These are phyloP conservation scores for Lycorma delicatula DNA, from an alignment of 1,140 invertebrate species.

Conservation along the genomic window DNA sequence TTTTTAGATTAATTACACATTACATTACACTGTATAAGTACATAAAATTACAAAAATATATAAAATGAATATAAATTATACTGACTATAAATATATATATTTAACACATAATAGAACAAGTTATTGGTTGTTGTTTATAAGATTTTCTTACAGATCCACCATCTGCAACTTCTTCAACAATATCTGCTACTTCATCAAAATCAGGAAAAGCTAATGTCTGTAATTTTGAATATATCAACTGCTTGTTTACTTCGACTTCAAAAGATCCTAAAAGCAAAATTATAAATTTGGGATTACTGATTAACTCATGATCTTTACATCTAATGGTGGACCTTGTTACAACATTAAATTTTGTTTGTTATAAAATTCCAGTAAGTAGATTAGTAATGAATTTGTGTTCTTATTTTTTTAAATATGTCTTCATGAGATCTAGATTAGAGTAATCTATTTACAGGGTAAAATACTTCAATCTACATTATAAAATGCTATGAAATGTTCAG, in stretches of 20 bases:
- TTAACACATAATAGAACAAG: slow-evolving; percentile 36
- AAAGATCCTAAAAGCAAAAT: slow-evolving; percentile 48
- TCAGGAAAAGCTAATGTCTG: slow-evolving; percentile 53
- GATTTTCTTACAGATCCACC: slow-evolving; percentile 42
- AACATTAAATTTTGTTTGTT: not conserved
- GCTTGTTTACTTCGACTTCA: slow-evolving; percentile 52
- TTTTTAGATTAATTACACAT: no score
- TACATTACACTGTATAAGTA: no score
- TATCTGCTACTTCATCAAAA: slow-evolving; percentile 47
- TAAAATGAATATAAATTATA: not conserved
- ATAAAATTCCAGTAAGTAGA: not conserved
- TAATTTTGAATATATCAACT: slow-evolving; percentile 54
- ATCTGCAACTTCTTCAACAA: slow-evolving; percentile 42
- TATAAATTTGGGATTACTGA: not conserved
- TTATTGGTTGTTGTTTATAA: slow-evolving; percentile 45
- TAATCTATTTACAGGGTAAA: not conserved
- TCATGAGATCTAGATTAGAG: not conserved
- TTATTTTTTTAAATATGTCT: not conserved
- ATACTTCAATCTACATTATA: no score
- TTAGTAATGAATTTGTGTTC: not conserved
- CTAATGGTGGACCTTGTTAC: not conserved
- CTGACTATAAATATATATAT: not conserved
- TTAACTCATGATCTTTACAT: not conserved
- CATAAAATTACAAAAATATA: no score
- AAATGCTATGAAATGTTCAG: no score